Percentiles rank a stretch among this genome's conserved stretches.
These are phyloP conservation scores for Notamacropus eugenii DNA, from an alignment of 2,797 vertebrate species.

Conservation along the genomic window DNA sequence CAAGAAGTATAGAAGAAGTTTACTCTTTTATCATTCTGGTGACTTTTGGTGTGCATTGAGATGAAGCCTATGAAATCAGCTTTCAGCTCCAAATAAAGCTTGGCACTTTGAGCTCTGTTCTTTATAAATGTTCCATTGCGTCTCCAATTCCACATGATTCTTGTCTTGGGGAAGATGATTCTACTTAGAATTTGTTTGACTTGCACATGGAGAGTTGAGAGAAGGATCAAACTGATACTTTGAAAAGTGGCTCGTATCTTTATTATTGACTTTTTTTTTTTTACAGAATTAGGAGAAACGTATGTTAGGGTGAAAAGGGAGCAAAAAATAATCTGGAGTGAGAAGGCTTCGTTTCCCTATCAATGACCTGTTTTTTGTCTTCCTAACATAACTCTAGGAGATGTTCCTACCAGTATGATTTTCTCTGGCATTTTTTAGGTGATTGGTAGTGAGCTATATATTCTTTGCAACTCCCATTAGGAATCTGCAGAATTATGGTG, in stretches of 20 bases:
- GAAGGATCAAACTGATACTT: slow-evolving; percentile 6
- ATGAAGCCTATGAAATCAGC: slow-evolving; percentile 4
- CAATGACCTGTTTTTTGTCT: background rate
- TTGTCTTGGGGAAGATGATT: slow-evolving; percentile 22
- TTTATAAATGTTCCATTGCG: background rate
- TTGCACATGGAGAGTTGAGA: slow-evolving; percentile 5
- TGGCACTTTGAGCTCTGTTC: background rate
- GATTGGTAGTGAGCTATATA: background rate
- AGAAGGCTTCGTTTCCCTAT: background rate
- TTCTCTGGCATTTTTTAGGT: slow-evolving; percentile 14
- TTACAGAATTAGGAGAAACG: background rate
- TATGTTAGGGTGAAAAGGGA: background rate
- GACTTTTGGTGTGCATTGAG: slow-evolving; percentile 30
- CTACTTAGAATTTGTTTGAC: slow-evolving; percentile 45
- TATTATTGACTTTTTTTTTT: slow-evolving; percentile 13
- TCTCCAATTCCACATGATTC: slow-evolving; percentile 18
- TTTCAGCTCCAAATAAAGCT: slow-evolving; percentile 26
- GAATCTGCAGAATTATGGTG: slow-evolving; percentile 10
- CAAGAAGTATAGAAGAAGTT: background rate
- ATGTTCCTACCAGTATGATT: background rate
- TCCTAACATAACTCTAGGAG: background rate
- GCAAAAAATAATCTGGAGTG: background rate
- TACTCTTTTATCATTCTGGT: background rate
- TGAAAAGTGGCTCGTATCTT: background rate
- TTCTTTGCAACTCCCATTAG: background rate